phyloP scores from a whole-genome alignment of 2,888 invertebrate species.

The Watsonalla cultraria region DNA sequence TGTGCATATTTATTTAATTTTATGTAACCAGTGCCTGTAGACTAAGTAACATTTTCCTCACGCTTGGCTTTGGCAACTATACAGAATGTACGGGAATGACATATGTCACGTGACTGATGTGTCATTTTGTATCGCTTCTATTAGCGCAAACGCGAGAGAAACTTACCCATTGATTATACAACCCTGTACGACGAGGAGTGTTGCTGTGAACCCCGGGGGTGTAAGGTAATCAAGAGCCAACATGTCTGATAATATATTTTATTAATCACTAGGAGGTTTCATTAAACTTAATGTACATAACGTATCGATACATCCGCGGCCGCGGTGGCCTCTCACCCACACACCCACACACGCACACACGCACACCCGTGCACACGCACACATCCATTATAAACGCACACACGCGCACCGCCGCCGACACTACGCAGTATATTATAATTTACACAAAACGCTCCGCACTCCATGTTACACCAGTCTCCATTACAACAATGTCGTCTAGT shows the following conservation, averaged over 20 bases:
- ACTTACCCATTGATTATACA: no score
- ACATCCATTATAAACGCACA: slow-evolving; percentile 1
- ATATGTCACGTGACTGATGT: no score
- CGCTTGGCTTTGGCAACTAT: no score
- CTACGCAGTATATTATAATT: neutral
- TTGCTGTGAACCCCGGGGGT: no score
- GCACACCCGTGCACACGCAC: neutral
- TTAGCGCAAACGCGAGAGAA: no score
- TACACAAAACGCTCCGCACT: neutral
- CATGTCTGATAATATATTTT: slow-evolving; percentile 11
- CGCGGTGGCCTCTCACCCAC: slow-evolving; percentile 4
- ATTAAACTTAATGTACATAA: slow-evolving; percentile 14
- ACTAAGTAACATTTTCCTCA: no score
- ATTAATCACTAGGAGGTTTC: slow-evolving; percentile 20
- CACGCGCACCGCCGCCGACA: neutral
- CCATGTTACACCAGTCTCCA: neutral
- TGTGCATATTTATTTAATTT: no score
- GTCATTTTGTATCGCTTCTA: no score
- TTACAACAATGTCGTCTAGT: neutral
- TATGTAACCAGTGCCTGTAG: no score
- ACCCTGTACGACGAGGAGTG: no score
- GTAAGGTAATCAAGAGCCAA: neutral
- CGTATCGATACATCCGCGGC: slow-evolving; percentile 2
- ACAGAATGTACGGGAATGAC: no score
- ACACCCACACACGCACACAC: slow-evolving; percentile 5